Conservation (phyloP, 2,797 vertebrate genomes). For the Characodon lateralis region DNA sequence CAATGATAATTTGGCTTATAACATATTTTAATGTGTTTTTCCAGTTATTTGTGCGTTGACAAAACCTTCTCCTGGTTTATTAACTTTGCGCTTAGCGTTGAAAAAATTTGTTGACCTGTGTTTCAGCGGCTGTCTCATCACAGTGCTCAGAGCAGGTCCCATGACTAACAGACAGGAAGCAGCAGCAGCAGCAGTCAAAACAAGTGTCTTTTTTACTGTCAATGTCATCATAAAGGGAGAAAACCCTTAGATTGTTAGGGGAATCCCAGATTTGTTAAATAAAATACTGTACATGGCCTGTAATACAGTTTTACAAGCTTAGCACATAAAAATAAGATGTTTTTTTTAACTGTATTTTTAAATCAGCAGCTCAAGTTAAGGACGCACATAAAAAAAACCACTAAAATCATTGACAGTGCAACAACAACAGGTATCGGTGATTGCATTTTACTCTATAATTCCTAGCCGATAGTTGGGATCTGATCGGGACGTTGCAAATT, state of each 20-base stretch:
- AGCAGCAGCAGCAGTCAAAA: background rate
- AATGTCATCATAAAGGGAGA: background rate
- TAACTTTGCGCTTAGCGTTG: background rate
- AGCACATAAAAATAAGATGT: background rate
- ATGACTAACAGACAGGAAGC: background rate
- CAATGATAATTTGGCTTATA: background rate
- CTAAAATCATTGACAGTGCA: background rate
- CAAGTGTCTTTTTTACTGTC: background rate
- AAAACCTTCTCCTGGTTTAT: too few relatives aligned
- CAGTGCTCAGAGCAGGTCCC: background rate
- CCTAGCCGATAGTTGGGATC: background rate
- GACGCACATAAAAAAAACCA: background rate
- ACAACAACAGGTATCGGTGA: background rate
- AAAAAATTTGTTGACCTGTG: background rate
- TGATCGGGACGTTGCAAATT: background rate
- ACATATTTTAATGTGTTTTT: background rate
- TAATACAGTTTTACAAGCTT: background rate
- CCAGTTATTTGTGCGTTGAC: background rate
- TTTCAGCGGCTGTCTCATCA: background rate
- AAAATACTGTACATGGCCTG: background rate
- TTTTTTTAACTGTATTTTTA: background rate
- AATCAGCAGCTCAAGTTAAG: background rate
- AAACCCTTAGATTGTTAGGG: background rate
- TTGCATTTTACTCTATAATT: background rate
- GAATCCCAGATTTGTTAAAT: background rate